phyloP scores from a whole-genome alignment of 1,140 invertebrate species.

The Spodoptera frugiperda region DNA sequence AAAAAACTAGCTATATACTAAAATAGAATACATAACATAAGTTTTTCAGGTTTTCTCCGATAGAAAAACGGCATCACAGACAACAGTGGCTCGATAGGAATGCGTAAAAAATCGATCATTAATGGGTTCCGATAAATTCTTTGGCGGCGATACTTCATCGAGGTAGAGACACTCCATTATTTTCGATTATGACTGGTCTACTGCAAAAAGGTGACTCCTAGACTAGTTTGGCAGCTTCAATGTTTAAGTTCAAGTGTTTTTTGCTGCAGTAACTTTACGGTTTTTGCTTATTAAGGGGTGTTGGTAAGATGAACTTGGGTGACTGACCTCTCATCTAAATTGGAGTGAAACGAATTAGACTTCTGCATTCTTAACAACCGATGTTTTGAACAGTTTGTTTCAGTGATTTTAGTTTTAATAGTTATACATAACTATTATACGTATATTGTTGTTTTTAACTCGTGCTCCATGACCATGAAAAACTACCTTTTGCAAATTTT shows the following conservation, averaged over 20 bases:
- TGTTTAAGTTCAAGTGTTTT: constrained; percentile 6
- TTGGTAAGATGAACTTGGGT: not conserved
- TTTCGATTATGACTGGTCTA: constrained; percentile 37
- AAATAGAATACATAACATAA: not conserved
- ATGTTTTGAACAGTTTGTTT: too few relatives aligned
- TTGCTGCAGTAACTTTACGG: constrained; percentile 10
- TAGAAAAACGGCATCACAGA: constrained; percentile 59
- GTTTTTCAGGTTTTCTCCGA: constrained; percentile 53
- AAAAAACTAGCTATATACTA: too few relatives aligned
- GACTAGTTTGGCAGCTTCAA: constrained; percentile 13
- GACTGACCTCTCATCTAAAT: constrained; percentile 10
- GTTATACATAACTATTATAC: too few relatives aligned
- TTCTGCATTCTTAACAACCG: not conserved
- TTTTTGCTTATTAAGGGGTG: constrained; percentile 14
- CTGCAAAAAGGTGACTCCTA: constrained; percentile 28
- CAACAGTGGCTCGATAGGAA: constrained; percentile 43
- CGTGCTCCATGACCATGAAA: too few relatives aligned
- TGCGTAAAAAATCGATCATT: constrained; percentile 70
- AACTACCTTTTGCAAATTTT: too few relatives aligned
- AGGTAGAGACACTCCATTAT: constrained; percentile 70
- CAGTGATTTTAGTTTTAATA: too few relatives aligned
- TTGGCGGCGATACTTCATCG: constrained; percentile 50
- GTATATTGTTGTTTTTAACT: too few relatives aligned
- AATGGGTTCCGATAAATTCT: constrained; percentile 69
- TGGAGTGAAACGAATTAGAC: not conserved